These are phyloP conservation scores for Prosapia bicincta DNA, from an alignment of 2,888 invertebrate genomes.

Conservation along the genomic window DNA sequence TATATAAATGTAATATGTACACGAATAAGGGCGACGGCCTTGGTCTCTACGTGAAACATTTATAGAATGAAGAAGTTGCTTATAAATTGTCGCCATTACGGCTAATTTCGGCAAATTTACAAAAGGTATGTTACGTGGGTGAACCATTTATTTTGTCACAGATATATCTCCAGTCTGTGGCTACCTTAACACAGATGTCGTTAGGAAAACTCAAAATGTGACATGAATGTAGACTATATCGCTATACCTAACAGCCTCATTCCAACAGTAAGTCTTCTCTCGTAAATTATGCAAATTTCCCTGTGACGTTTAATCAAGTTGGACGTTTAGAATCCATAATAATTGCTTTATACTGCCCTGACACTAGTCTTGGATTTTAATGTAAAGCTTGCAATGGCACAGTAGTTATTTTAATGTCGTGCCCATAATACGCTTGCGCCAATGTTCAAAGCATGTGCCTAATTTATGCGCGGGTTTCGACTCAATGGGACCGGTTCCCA, in stretches of 20 bases:
- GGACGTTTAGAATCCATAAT: not conserved
- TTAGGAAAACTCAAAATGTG: not conserved
- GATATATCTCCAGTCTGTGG: no score
- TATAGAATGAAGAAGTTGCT: no score
- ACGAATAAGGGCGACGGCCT: no score
- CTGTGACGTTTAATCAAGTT: not conserved
- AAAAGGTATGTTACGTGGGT: no score
- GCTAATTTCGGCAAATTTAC: no score
- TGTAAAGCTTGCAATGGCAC: not conserved
- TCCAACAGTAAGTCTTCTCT: not conserved
- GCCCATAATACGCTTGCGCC: not conserved
- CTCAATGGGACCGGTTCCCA: not conserved
- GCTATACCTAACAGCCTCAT: not conserved
- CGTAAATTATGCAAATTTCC: not conserved
- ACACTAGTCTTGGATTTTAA: not conserved
- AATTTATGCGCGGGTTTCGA: not conserved
- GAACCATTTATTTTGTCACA: no score
- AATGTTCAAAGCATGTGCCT: not conserved
- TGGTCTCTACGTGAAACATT: no score
- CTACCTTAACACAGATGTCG: not conserved
- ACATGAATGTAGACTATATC: not conserved
- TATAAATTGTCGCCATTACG: no score
- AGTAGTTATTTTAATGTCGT: not conserved
- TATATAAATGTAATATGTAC: no score
- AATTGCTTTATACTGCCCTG: not conserved